A percentile compares a stretch with the other conserved stretches of the same genome.
Evolutionary conservation across 1,140 invertebrate species (phyloP).

Genomic region (Daktulosphaira vitifoliae): DNA sequence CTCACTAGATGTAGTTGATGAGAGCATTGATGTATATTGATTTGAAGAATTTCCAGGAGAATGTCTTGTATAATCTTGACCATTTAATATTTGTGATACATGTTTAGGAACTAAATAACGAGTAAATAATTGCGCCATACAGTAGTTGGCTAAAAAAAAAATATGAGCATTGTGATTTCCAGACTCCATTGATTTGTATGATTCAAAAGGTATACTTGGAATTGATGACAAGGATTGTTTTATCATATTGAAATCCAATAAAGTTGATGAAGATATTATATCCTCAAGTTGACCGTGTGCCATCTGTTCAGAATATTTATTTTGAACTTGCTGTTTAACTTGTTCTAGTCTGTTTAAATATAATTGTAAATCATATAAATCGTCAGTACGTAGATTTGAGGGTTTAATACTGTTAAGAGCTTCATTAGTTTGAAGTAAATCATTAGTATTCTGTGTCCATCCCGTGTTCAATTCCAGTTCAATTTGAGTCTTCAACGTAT

Average conservation of each 20-base stretch:
- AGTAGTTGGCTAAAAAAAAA: conserved; percentile 62
- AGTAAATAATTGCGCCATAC: conserved; percentile 62
- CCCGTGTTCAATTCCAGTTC: conserved; percentile 61
- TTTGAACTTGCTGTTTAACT: conserved; percentile 44
- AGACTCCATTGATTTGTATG: conserved; percentile 3
- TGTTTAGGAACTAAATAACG: conserved; percentile 54
- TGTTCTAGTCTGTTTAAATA: conserved; percentile 25
- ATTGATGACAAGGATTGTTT: conserved; percentile 26
- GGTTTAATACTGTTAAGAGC: conserved; percentile 42
- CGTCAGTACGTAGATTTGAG: conserved; percentile 24
- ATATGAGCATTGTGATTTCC: conserved; percentile 45
- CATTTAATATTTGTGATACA: conserved; percentile 14
- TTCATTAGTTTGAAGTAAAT: conserved; percentile 56
- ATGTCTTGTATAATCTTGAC: conserved; percentile 2
- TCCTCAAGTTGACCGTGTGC: conserved; percentile 62
- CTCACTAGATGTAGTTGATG: conserved; percentile 19
- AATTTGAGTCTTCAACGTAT: conserved; percentile 60
- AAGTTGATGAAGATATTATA: conserved; percentile 40
- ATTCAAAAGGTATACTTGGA: conserved; percentile 8
- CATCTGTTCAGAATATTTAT: conserved; percentile 61
- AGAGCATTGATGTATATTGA: conserved; percentile 16
- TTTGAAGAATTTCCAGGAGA: conserved; percentile 20
- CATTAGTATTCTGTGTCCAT: conserved; percentile 46
- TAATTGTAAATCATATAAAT: conserved; percentile 33
- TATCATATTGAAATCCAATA: conserved; percentile 21